Conservation (phyloP, 2,797 vertebrate genomes). For the Bucorvus abyssinicus region DNA sequence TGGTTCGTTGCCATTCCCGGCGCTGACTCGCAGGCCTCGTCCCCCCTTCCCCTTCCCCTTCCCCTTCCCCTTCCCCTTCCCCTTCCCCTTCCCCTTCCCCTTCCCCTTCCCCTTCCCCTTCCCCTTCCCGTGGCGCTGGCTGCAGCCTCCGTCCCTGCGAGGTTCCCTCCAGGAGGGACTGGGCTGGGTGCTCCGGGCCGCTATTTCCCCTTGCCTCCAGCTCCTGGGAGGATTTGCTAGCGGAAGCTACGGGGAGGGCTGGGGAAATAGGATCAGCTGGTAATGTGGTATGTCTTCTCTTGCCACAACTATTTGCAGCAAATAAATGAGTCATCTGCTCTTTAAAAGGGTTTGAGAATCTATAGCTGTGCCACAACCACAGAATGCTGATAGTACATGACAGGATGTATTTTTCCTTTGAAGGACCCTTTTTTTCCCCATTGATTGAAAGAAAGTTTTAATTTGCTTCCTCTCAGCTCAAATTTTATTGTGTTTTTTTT, state of each 20-base stretch:
- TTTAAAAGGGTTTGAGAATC: slow-evolving; percentile 57
- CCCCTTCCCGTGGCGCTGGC: background rate
- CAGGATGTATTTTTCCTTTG: slow-evolving; percentile 11
- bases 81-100: background rate
- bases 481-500: slow-evolving; percentile 13
- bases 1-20: slow-evolving; percentile 65
- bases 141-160: accelerated
- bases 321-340: slow-evolving; percentile 67
- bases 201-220: background rate
- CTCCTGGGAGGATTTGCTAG: slow-evolving; percentile 6
- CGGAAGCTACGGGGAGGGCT: slow-evolving; percentile 65
- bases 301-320: slow-evolving; percentile 70
- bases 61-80: background rate
- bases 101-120: background rate
- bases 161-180: background rate
- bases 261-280: slow-evolving; percentile 89
- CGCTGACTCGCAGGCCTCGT: slow-evolving; percentile 37
- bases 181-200: background rate
- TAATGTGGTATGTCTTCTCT: slow-evolving; percentile 84
- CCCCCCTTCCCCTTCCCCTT: background rate
- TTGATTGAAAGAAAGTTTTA: slow-evolving; percentile 44
- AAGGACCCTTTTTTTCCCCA: background rate
- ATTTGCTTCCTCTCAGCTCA: slow-evolving; percentile 52
- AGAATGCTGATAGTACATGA: slow-evolving; percentile 49
- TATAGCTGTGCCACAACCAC: slow-evolving; percentile 52